phyloP scores from a whole-genome alignment of 2,797 vertebrate species.

The Epinephelus coioides region DNA sequence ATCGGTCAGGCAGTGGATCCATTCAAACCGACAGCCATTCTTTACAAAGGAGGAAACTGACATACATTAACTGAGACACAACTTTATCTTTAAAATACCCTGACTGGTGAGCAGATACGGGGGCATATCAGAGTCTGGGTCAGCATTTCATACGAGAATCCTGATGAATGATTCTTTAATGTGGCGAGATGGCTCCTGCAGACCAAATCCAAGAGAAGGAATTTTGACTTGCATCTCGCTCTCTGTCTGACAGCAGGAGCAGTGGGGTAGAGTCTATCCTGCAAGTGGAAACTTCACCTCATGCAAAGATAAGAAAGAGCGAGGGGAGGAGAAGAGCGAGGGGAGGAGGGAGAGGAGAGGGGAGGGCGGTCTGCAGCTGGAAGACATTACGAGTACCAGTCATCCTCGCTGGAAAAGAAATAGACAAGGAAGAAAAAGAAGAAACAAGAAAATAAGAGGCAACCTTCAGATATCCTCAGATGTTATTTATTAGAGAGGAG shows the following conservation, averaged over 20 bases:
- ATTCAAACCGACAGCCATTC: conserved; percentile 30
- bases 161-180: conserved; percentile 74
- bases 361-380: conserved; percentile 82
- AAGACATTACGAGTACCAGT: conserved; percentile 91
- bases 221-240: conserved; percentile 81
- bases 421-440: conserved; percentile 77
- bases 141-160: conserved; percentile 40
- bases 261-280: conserved; percentile 78
- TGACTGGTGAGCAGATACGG: conserved; percentile 37
- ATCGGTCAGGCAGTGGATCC: neutral
- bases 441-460: conserved; percentile 84
- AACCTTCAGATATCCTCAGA: conserved; percentile 90
- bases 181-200: conserved; percentile 65
- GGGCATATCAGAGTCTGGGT: conserved; percentile 42
- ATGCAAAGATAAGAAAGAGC: conserved; percentile 91
- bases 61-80: conserved; percentile 38
- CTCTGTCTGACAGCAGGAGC: conserved; percentile 79
- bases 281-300: conserved; percentile 95
- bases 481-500: conserved; percentile 90
- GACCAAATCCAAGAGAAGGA: conserved; percentile 72
- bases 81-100: conserved; percentile 62
- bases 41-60: conserved; percentile 37
- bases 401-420: conserved; percentile 91
- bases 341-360: neutral
- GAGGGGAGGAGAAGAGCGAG: conserved; percentile 56